A percentile compares a stretch with the other conserved stretches of the same genome.
Evolutionary conservation across 1,140 invertebrate species (phyloP).

Genomic region (Drosophila ercepeae): DNA sequence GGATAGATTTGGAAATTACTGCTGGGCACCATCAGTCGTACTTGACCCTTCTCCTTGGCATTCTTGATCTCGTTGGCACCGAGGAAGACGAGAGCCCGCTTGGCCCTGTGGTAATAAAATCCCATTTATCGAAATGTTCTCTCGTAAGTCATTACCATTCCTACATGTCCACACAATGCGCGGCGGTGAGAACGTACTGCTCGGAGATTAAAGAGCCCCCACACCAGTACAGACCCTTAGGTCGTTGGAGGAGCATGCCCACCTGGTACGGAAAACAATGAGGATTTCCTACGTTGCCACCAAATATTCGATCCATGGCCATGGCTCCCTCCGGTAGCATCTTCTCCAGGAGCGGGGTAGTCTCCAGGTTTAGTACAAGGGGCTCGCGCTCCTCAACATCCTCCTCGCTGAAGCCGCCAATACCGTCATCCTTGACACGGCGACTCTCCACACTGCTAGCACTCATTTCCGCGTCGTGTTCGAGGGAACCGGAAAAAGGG

Average conservation of each 20-base stretch:
- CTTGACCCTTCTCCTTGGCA: conserved; percentile 78
- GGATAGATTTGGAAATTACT: conserved; percentile 84
- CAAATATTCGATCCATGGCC: conserved; percentile 82
- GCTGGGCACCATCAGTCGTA: conserved; percentile 78
- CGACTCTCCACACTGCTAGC: conserved; percentile 57
- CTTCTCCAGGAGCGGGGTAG: conserved; percentile 61
- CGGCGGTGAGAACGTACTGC: conserved; percentile 86
- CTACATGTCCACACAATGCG: conserved; percentile 85
- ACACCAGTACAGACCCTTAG: conserved; percentile 84
- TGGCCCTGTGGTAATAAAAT: conserved; percentile 53
- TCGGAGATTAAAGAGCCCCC: conserved; percentile 86
- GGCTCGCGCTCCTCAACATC: conserved; percentile 50
- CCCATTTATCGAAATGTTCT: neutral
- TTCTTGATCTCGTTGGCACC: conserved; percentile 85
- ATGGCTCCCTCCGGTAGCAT: conserved; percentile 73
- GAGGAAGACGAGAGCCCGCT: conserved; percentile 81
- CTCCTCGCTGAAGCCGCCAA: conserved; percentile 24
- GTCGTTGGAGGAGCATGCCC: conserved; percentile 76
- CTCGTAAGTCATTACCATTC: neutral
- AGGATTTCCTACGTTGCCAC: conserved; percentile 75
- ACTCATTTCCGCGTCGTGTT: conserved; percentile 71
- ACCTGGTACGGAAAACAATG: conserved; percentile 83
- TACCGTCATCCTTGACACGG: conserved; percentile 16
- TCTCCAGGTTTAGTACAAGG: conserved; percentile 70
- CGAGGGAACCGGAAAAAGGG: conserved; percentile 22